Evolutionary conservation across 2,888 invertebrate genomes (phyloP).

Genomic region (Patella depressa): DNA sequence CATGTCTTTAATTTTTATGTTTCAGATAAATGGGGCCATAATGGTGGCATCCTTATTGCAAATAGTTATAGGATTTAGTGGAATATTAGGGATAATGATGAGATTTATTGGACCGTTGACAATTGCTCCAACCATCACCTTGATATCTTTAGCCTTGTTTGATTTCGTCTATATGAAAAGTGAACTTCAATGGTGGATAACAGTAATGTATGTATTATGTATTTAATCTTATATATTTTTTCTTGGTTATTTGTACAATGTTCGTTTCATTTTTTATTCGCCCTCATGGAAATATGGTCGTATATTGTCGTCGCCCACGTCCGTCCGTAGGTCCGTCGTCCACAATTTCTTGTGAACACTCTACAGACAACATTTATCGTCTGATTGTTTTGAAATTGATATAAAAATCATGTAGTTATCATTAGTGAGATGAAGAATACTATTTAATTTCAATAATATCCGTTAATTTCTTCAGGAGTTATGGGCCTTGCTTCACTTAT

Average conservation of each 20-base stretch:
- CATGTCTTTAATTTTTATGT: neutral
- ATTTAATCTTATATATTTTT: neutral
- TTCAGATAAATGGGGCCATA: conserved; percentile 82
- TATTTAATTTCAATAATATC: no score
- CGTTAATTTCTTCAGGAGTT: no score
- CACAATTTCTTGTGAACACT: no score
- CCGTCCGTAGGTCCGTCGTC: no score
- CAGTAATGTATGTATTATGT: conserved; percentile 79
- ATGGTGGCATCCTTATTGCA: conserved; percentile 84
- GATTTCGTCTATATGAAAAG: conserved; percentile 84
- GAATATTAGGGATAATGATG: conserved; percentile 82
- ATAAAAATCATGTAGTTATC: no score
- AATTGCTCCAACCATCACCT: conserved; percentile 85
- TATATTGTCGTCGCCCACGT: no score
- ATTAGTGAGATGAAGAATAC: no score
- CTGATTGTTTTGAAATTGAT: no score
- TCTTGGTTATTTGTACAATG: neutral
- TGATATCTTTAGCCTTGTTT: conserved; percentile 86
- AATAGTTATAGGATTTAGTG: conserved; percentile 79
- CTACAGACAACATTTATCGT: no score
- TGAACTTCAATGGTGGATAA: conserved; percentile 86
- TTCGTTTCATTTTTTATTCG: neutral
- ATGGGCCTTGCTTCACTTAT: no score
- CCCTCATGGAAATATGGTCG: no score
- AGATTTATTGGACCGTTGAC: conserved; percentile 86